These are phyloP conservation scores for Gryon sp. DNA, from an alignment of 1,140 invertebrate species.

Conservation along the genomic window DNA sequence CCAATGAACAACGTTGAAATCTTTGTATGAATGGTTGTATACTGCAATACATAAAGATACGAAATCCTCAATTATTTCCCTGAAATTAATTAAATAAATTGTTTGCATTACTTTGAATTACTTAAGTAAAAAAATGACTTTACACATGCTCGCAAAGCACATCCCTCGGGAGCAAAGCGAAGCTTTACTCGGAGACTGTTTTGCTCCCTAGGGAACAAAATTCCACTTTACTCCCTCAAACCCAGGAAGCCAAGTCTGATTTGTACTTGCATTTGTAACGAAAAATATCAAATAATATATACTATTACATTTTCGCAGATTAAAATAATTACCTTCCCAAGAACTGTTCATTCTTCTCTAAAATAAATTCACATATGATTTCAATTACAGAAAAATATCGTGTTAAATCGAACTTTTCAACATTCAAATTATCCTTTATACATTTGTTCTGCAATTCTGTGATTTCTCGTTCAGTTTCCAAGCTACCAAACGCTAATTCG, in stretches of 20 bases:
- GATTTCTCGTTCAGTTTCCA: constrained; percentile 9
- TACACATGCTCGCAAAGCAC: no score
- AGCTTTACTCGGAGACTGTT: no score
- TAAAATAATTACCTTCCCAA: constrained; percentile 22
- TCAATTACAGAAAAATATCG: constrained; percentile 22
- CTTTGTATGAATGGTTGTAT: constrained; percentile 14
- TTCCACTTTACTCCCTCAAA: no score
- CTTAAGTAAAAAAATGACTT: no score
- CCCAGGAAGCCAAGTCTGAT: no score
- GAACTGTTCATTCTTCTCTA: neutral
- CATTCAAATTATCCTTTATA: constrained; percentile 8
- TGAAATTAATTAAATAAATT: constrained; percentile 25
- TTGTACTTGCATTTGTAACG: no score
- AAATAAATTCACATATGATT: neutral
- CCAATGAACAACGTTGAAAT: constrained; percentile 14
- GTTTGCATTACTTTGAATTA: no score
- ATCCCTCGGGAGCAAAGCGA: no score
- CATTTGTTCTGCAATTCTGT: constrained; percentile 4
- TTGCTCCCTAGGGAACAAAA: no score
- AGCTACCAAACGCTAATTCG: constrained; percentile 32
- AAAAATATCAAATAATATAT: no score
- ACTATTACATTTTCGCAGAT: no score
- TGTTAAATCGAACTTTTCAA: constrained; percentile 18
- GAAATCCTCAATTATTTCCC: constrained; percentile 20
- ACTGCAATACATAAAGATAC: constrained; percentile 11